Percentiles rank a stretch among this genome's conserved stretches.
These are phyloP conservation scores for Theristicus caerulescens DNA, from an alignment of 2,113 vertebrate genomes.

Conservation along the genomic window DNA sequence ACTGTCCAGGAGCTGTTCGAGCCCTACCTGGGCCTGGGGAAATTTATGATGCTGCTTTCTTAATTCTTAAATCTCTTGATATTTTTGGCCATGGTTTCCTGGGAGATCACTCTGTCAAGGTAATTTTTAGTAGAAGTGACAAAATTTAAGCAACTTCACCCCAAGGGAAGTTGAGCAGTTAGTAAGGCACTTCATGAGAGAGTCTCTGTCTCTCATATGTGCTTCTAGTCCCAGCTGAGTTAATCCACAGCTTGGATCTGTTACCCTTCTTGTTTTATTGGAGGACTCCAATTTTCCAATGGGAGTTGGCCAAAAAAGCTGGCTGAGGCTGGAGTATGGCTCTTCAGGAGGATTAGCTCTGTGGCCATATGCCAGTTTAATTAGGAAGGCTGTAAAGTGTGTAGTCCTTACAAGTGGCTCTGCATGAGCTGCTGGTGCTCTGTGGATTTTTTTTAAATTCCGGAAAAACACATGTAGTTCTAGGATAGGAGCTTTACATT, in stretches of 20 bases:
- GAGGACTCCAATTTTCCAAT: background rate
- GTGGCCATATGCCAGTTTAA: background rate
- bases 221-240: background rate
- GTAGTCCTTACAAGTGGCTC: background rate
- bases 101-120: background rate
- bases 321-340: background rate
- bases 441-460: background rate
- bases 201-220: background rate
- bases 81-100: background rate
- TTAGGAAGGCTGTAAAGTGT: background rate
- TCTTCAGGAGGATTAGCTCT: background rate
- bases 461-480: fast-evolving
- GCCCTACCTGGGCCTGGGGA: background rate
- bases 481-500: background rate
- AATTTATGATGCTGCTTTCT: background rate
- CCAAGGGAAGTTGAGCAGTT: background rate
- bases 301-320: background rate
- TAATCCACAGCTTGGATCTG: background rate
- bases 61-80: background rate
- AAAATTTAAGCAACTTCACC: background rate
- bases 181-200: background rate
- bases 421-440: background rate
- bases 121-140: background rate
- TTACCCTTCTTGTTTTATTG: background rate
- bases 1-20: background rate